Evolutionary conservation across 2,888 invertebrate species (phyloP), one percentile per base, ranked within the genome.

Genomic region (Drosophila testacea): DNA sequence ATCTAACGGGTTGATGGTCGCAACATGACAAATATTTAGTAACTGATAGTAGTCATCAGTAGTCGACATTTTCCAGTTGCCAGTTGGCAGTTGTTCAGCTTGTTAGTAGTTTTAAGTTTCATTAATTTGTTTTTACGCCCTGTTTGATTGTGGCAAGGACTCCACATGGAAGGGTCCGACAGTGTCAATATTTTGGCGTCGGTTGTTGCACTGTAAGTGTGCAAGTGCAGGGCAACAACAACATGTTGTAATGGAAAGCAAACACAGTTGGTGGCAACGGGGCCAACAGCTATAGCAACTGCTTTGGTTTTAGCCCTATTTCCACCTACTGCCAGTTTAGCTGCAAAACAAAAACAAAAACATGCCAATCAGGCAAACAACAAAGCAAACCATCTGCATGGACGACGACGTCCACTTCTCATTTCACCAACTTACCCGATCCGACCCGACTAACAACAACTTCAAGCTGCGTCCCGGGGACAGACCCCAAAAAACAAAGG

Each of bases 171-270:
- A 79, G 64, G 59, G 51, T 70, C 70, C 50, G 64, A 4, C 44
- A 78, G 55, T 76, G 79, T 80, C 81, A 80, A 80, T 81, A 80
- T 80, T 80, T 69, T 81, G 56, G 51, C 61, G 34, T 32, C 67
- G 69, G 66, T 54, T 77, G 81, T 64, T 69, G 69, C 59, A 57
- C 60, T 28, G 47, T 6, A 51, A 41, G 10, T 46, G 13, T 65
- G 62, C 44, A 62, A 69, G 66, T 67, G 66, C 60, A 41, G 28
- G 13, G 13, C 63, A 55, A 39, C 63, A 60, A 55, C 69, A 79
- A 78, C 73, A 75, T 64, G 55, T 71, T 80, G 74, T 80, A 80
- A 80, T 79, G 81, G 59, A 79, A 79, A 69, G 27, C 69, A 80
- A 79, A 77, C 77, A 80, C 48, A 36, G 11, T 41, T 39, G 32